Percentiles rank a stretch among this genome's conserved stretches.
Evolutionary conservation across 2,113 vertebrate species (phyloP).

Genomic region (Burhinus oedicnemus): DNA sequence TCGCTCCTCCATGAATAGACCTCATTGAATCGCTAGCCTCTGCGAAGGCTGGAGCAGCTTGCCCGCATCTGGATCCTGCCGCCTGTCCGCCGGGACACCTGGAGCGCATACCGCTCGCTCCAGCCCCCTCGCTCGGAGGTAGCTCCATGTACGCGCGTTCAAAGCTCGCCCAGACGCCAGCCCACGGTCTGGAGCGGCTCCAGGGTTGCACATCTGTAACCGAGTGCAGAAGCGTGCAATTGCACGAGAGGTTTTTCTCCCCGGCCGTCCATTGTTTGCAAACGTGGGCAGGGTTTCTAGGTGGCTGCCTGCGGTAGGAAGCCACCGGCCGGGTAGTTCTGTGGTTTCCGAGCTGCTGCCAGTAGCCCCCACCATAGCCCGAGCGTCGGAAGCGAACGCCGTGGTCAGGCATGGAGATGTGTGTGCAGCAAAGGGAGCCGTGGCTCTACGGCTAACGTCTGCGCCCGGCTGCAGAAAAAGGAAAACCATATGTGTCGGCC

Average conservation of each 20-base stretch:
- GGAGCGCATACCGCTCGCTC: not conserved
- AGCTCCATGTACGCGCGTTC: not conserved
- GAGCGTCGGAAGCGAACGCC: fast-evolving
- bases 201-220: not conserved
- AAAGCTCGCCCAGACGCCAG: not conserved
- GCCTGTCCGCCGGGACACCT: not conserved
- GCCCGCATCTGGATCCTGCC: not conserved
- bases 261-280: fast-evolving
- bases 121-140: not conserved
- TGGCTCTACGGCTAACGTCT: not conserved
- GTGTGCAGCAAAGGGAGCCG: not conserved
- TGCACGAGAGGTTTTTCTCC: not conserved
- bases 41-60: not conserved
- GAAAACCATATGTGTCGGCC: not conserved
- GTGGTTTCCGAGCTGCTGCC: not conserved
- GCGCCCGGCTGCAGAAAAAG: not conserved
- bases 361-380: not conserved
- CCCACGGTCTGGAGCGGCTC: not conserved
- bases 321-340: fast-evolving
- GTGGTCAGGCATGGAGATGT: not conserved
- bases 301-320: not conserved
- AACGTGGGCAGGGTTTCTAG: not conserved
- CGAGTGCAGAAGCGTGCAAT: not conserved
- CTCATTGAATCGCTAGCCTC: not conserved
- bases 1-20: not conserved